These are phyloP conservation scores for Lasioglossum baleicum DNA, from an alignment of 1,140 invertebrate species.

Conservation along the genomic window DNA sequence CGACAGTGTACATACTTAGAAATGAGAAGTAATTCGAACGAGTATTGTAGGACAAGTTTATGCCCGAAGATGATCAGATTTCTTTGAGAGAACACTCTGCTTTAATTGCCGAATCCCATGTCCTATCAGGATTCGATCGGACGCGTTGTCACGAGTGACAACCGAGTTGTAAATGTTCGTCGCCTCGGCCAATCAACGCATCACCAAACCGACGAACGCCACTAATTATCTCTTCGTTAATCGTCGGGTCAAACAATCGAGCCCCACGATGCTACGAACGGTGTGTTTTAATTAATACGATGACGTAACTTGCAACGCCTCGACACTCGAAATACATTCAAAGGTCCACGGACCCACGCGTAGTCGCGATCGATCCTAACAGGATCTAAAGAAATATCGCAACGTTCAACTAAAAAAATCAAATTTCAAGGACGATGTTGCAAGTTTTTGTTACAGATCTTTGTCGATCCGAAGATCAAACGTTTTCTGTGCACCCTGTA, in stretches of 20 bases:
- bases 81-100: not conserved
- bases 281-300: constrained; percentile 32
- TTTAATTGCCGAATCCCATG: not conserved
- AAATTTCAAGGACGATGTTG: too few species aligned
- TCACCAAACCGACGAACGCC: not conserved
- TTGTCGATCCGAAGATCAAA: too few species aligned
- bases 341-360: not conserved
- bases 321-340: constrained; percentile 25
- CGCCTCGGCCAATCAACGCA: not conserved
- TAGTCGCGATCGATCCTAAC: too few species aligned
- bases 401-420: too few species aligned
- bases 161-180: not conserved
- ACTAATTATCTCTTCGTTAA: constrained; percentile 24
- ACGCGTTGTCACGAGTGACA: not conserved
- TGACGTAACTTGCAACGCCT: constrained; percentile 37
- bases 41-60: not conserved
- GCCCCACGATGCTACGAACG: constrained; percentile 17
- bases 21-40: too few species aligned
- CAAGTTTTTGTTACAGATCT: too few species aligned
- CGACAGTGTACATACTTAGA: too few species aligned
- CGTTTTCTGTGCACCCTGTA: too few species aligned
- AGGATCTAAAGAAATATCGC: not conserved
- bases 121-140: not conserved
- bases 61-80: not conserved
- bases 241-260: constrained; percentile 22